Base-by-base conservation (phyloP, 2,888 invertebrate species). In the Patella depressa region DNA sequence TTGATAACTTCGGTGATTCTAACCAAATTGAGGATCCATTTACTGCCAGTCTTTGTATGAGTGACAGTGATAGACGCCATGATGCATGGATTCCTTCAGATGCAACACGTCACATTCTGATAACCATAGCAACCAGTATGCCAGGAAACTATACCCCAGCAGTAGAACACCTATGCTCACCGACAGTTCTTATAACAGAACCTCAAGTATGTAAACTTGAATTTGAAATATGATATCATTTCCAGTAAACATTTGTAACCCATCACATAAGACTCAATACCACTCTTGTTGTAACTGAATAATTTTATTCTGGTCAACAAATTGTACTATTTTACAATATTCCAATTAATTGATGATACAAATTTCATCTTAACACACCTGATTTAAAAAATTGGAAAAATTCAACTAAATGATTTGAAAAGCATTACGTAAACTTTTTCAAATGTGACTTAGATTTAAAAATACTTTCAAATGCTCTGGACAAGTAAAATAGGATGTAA, bases 81-180 rank as follows among this genome's bases (percentile, higher is more conserved):
- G 91, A 92, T 86, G 90, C 91, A 11, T 97, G 97, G 97, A 95
- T 97, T 85, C 96, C 96, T 2, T 95, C 94, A 79, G 95, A 95
- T 82, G 93, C 94, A 85, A 96, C 96, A 0, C 93, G 94, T 81
- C 95, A 94, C 86, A 94, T 87, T 15, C 92, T 89, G 75, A 85
- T 87, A 54, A 91, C 93, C 19, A 92, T 93, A 83, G 93, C 94
- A 11, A 95, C 95, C 0, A 94, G 95, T 71, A 93, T 94, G 0
- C 94, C 94, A 71, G 95, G 95, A 0, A 94, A 94, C 1, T 95
- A 94, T 88, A 93, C 94, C 84, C 94, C 95, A 0, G 95, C 96
- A 74, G 93, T 94, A 84, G 95, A 95, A 81, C 93, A 95, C 12
- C 93, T 97, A 0, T 97, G 97, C 0, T 95, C 95, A 94, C 97